Conservation (phyloP, 2,797 vertebrate species). For the Gorsachius magnificus region DNA sequence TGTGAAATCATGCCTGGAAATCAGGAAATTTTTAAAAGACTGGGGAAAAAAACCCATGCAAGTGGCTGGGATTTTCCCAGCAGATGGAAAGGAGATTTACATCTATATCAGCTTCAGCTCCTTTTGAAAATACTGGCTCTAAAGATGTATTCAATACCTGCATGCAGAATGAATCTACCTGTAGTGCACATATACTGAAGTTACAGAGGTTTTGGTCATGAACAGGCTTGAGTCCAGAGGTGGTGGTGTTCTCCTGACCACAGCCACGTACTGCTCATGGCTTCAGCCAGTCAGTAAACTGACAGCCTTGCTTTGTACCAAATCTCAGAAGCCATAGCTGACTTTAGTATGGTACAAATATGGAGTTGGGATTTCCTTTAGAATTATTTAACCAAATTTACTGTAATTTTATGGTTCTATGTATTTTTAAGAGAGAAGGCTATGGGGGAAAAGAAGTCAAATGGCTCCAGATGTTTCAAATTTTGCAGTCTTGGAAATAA, state of each 20-base stretch:
- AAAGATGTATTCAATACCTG: neutral
- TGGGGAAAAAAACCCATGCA: neutral
- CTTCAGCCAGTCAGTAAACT: neutral
- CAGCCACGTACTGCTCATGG: neutral
- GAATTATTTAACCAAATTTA: neutral
- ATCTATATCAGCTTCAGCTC: neutral
- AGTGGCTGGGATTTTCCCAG: neutral
- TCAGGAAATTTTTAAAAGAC: neutral
- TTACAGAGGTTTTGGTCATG: neutral
- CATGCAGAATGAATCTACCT: neutral
- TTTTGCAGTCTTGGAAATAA: neutral
- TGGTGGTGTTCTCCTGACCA: neutral
- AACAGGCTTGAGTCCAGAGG: neutral
- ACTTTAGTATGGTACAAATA: neutral
- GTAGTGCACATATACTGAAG: neutral
- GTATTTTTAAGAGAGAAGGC: neutral
- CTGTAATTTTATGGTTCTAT: neutral
- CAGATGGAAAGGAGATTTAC: neutral
- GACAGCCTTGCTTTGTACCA: neutral
- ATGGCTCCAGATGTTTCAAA: neutral
- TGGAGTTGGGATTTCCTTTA: neutral
- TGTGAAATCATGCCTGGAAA: neutral
- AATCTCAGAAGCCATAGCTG: neutral
- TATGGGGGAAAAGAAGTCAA: neutral
- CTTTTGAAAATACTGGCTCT: neutral